phyloP scores from a whole-genome alignment of 2,113 vertebrate species.

The Peromyscus maniculatus region DNA sequence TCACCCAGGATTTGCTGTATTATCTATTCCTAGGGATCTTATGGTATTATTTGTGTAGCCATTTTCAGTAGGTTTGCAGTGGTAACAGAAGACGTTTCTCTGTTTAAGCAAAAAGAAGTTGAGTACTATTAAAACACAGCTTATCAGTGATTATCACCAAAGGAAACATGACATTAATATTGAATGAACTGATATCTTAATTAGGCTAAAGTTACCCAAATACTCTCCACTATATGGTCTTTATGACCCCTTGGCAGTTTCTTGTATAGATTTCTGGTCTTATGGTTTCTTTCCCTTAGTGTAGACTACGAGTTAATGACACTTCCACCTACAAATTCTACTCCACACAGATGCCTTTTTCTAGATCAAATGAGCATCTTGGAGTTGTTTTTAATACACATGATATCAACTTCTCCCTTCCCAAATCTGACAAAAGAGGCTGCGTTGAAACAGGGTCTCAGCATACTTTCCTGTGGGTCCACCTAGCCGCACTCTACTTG shows the following conservation, averaged over 20 bases:
- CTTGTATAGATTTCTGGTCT: background rate
- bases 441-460: background rate
- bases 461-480: background rate
- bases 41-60: background rate
- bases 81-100: background rate
- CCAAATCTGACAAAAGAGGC: background rate
- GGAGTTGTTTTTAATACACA: background rate
- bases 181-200: background rate
- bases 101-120: background rate
- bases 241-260: background rate
- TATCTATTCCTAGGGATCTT: background rate
- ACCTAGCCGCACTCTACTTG: background rate
- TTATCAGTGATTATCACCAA: constrained; percentile 9
- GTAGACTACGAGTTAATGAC: background rate
- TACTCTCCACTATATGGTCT: background rate
- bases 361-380: background rate
- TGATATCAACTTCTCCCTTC: background rate
- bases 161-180: background rate
- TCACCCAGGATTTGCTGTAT: background rate
- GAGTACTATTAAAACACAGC: background rate
- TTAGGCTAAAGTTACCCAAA: background rate
- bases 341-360: background rate
- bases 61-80: background rate
- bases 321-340: background rate
- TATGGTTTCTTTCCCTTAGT: background rate